Evolutionary conservation across 2,113 vertebrate genomes (phyloP).

Genomic region (Xyliphius kryptos): DNA sequence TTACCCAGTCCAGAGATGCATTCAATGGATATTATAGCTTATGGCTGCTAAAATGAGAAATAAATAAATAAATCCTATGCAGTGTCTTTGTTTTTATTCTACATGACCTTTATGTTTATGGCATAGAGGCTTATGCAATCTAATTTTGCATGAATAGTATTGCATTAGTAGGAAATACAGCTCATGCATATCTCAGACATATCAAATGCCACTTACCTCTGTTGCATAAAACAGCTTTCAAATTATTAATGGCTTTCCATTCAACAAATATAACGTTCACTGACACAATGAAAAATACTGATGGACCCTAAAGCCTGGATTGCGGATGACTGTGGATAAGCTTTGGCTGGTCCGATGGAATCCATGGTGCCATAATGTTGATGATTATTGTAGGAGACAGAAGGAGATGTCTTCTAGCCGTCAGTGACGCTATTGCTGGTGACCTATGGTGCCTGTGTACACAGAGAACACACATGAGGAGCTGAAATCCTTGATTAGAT

Average conservation of each 20-base stretch:
- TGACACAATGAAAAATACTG: neutral
- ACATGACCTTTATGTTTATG: conserved; percentile 49
- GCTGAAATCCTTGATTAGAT: conserved; percentile 9
- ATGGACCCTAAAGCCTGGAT: neutral
- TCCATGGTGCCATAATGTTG: conserved; percentile 4
- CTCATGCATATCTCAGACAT: conserved; percentile 47
- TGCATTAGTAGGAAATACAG: conserved; percentile 55
- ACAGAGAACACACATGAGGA: neutral
- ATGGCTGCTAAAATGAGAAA: conserved; percentile 9
- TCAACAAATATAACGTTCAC: too few species aligned
- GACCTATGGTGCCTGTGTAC: conserved; percentile 17
- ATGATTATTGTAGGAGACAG: conserved; percentile 25
- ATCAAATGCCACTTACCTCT: conserved; percentile 41
- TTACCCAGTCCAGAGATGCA: too few species aligned
- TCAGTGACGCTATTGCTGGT: conserved; percentile 18
- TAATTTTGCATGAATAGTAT: conserved; percentile 59
- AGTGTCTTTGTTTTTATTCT: conserved; percentile 45
- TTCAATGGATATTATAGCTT: too few species aligned
- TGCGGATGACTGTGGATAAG: conserved; percentile 4
- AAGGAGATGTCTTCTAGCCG: conserved; percentile 23
- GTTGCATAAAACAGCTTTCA: conserved; percentile 58
- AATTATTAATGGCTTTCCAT: conserved; percentile 47
- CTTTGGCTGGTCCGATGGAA: conserved; percentile 9
- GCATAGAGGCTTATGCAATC: conserved; percentile 51
- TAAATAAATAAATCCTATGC: conserved; percentile 36